Evolutionary conservation across 2,888 invertebrate genomes (phyloP).

Genomic region (Meliscaeva auricollis): DNA sequence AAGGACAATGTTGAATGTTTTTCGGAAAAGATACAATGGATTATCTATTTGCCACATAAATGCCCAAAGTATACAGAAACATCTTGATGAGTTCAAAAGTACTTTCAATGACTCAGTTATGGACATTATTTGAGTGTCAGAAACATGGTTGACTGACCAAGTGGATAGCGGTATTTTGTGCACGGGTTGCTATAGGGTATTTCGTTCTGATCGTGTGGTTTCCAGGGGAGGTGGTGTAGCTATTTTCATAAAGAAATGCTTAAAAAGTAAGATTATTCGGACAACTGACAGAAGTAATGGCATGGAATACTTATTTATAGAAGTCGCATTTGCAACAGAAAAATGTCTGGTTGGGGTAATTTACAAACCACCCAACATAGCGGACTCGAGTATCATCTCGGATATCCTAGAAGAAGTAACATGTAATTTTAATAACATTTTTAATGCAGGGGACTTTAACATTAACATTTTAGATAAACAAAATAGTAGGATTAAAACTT

Average conservation of each 20-base stretch:
- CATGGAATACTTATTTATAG: neutral
- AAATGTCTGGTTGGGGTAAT: constrained; percentile 1
- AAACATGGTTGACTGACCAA: neutral
- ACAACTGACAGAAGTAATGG: neutral
- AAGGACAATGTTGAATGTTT: no score
- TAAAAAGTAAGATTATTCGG: neutral
- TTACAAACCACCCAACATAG: constrained; percentile 1
- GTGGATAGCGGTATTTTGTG: neutral
- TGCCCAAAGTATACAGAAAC: neutral
- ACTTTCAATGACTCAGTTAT: neutral
- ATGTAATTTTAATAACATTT: neutral
- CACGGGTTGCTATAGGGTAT: neutral
- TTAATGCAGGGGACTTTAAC: neutral
- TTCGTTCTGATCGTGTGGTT: neutral
- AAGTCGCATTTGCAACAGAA: neutral
- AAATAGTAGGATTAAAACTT: neutral
- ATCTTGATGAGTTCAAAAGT: neutral
- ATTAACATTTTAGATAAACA: neutral
- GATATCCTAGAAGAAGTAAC: neutral
- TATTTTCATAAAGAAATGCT: neutral
- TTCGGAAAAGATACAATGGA: no score
- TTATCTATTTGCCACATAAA: no score
- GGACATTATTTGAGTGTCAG: constrained; percentile 10
- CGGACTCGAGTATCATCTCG: neutral
- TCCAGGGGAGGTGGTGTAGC: constrained; percentile 5